Conservation (phyloP, 2,797 vertebrate genomes). For the Poecilia picta region DNA sequence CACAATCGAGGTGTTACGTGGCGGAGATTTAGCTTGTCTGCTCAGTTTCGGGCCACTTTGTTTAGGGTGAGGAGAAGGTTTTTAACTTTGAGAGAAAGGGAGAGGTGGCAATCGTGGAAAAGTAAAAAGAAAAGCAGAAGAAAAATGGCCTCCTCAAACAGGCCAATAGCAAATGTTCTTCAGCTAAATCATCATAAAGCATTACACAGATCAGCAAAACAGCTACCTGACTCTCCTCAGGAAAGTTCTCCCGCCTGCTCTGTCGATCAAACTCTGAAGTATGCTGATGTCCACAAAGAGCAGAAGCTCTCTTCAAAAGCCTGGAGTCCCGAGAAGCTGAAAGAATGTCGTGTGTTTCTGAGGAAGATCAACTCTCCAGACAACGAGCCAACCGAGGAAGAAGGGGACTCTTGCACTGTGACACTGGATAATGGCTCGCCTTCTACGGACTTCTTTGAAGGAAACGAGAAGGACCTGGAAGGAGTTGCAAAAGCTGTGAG, state of each 20-base stretch:
- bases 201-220: conserved; percentile 37
- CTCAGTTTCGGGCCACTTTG: conserved; percentile 63
- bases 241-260: conserved; percentile 37
- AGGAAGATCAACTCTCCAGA: conserved; percentile 92
- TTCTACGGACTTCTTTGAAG: conserved; percentile 64
- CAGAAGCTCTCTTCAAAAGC: conserved; percentile 76
- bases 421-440: conserved; percentile 78
- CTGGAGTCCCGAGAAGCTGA: conserved; percentile 89
- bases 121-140: conserved; percentile 27
- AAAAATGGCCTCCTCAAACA: conserved; percentile 16
- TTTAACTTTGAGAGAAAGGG: conserved; percentile 59
- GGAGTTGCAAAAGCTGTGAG: conserved; percentile 72
- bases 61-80: conserved; percentile 74
- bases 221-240: conserved; percentile 44
- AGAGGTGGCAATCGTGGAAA: conserved; percentile 48
- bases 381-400: conserved; percentile 76
- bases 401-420: conserved; percentile 80
- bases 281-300: conserved; percentile 65
- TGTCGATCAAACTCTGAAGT: conserved; percentile 69
- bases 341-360: conserved; percentile 95
- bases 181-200: conserved; percentile 39
- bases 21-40: conserved; percentile 37
- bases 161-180: conserved; percentile 28
- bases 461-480: conserved; percentile 59
- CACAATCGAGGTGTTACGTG: conserved; percentile 20